phyloP scores from a whole-genome alignment of 2,888 invertebrate genomes.

The Oscheius sp. region DNA sequence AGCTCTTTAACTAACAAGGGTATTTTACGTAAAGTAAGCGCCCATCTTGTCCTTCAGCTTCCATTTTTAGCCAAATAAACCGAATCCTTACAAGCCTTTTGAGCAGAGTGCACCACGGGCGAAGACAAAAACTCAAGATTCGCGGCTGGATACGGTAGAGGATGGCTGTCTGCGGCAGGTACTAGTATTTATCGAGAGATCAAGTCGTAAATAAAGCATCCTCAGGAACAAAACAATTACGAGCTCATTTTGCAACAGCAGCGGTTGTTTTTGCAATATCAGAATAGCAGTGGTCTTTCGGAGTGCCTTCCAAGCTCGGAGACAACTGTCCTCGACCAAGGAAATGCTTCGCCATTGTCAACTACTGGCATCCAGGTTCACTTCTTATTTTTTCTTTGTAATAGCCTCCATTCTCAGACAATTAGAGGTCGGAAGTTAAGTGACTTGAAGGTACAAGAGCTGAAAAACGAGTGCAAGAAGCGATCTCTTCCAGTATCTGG shows the following conservation, averaged over 20 bases:
- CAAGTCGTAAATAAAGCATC: slow-evolving; percentile 4
- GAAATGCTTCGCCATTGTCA: slow-evolving; percentile 35
- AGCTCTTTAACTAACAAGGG: slow-evolving; percentile 18
- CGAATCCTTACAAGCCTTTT: slow-evolving; percentile 17
- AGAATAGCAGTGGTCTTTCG: slow-evolving; percentile 76
- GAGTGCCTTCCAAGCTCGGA: slow-evolving; percentile 30
- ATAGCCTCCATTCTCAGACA: background rate
- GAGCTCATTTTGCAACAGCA: slow-evolving; percentile 91
- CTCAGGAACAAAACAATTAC: slow-evolving; percentile 77
- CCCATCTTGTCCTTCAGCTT: background rate
- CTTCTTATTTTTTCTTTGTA: slow-evolving; percentile 26
- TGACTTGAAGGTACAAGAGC: slow-evolving; percentile 82
- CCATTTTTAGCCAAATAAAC: slow-evolving; percentile 16
- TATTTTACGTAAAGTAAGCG: slow-evolving; percentile 19
- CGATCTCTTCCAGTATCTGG: slow-evolving; percentile 93
- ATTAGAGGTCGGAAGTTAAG: slow-evolving; percentile 75
- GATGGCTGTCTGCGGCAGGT: slow-evolving; percentile 13
- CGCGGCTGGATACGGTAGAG: background rate
- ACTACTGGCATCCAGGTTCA: background rate
- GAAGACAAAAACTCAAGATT: slow-evolving; percentile 20
- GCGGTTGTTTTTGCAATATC: slow-evolving; percentile 87
- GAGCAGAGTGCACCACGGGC: slow-evolving; percentile 2
- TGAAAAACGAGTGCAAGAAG: slow-evolving; percentile 86
- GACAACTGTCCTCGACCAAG: slow-evolving; percentile 45
- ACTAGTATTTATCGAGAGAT: background rate